Evolutionary conservation across 2,113 vertebrate genomes (phyloP), one percentile per base, ranked within the genome.

Genomic region (Reinhardtius hippoglossoides): DNA sequence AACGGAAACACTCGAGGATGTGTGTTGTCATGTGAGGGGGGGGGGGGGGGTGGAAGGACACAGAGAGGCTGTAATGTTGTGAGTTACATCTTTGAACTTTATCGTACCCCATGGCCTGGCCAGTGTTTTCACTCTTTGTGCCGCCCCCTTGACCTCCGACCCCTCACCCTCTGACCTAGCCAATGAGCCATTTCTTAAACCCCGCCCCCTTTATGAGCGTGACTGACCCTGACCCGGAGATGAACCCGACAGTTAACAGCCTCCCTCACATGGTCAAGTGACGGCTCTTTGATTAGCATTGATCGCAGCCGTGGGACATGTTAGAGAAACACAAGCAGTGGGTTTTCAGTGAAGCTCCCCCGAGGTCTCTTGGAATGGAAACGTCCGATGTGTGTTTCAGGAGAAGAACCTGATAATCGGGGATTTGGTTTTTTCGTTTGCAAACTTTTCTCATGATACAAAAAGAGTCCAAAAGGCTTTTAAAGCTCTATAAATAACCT

Each of bases 11-110:
- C 18, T 31, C 1, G 60, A 23, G 18, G n/a, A 24, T 62, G 50
- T 60, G 44, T 21, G 52, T 35, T 68, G 78, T 61, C 55, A 64
- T 37, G 62, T 21, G 56, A 71, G 37, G 37, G 37, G 63, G 37
- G 42, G 54, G 20, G 27, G 50, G 15, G 64, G 10, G 62, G 63
- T 35, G 35, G 10, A 52, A 14, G 65, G 21, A 61, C 23, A 20
- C 20, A 66, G 26, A 60, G n/a, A 16, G 15, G 80, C 60, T 26
- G 67, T 75, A 88, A 84, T 35, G 57, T 21, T 60, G 63, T 90
- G 85, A 91, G 80, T 92, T 93, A 92, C 83, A n/a, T 82, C 85
- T 90, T 89, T 90, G 83, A 91, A 92, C 91, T 85, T 48, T 83
- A 68, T 44, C 37, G 54, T 76, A 88, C 91, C 84, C 76, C 18